Conservation (phyloP, 2,888 invertebrate genomes). For the Drosophila niveifrons region DNA sequence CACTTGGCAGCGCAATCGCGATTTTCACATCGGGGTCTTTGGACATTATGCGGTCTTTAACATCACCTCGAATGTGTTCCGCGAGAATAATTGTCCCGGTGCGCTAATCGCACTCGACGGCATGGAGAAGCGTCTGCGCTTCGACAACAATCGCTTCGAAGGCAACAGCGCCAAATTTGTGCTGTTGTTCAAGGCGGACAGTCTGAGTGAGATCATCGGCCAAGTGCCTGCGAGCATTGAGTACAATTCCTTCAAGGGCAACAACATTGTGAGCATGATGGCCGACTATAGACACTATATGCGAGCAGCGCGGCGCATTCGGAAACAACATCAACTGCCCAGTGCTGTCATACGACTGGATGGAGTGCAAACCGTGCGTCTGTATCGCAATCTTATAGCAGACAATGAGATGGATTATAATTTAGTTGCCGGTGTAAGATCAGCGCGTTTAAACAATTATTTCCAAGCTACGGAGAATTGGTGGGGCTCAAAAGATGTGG, state of each 20-base stretch:
- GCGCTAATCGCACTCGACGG: constrained; percentile 94
- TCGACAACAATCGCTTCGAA: constrained; percentile 92
- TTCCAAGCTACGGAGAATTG: constrained; percentile 97
- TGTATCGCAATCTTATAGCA: constrained; percentile 95
- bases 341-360: constrained; percentile 95
- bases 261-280: constrained; percentile 86
- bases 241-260: constrained; percentile 91
- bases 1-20: constrained; percentile 93
- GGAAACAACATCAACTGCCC: constrained; percentile 85
- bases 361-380: constrained; percentile 96
- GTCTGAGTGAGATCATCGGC: constrained; percentile 96
- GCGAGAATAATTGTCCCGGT: constrained; percentile 92
- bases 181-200: constrained; percentile 94
- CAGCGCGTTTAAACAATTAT: constrained; percentile 94
- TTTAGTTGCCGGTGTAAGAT: constrained; percentile 95
- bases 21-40: constrained; percentile 93
- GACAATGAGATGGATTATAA: constrained; percentile 95
- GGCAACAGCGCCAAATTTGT: constrained; percentile 93
- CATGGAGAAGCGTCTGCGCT: constrained; percentile 97
- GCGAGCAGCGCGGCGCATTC: constrained; percentile 56
- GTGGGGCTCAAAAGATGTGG: constrained; percentile 95
- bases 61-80: constrained; percentile 93
- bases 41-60: constrained; percentile 97
- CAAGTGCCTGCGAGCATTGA: constrained; percentile 92
- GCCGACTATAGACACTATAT: constrained; percentile 64